Conservation (phyloP, 1,140 invertebrate genomes). For the Melanaphis sacchari region DNA sequence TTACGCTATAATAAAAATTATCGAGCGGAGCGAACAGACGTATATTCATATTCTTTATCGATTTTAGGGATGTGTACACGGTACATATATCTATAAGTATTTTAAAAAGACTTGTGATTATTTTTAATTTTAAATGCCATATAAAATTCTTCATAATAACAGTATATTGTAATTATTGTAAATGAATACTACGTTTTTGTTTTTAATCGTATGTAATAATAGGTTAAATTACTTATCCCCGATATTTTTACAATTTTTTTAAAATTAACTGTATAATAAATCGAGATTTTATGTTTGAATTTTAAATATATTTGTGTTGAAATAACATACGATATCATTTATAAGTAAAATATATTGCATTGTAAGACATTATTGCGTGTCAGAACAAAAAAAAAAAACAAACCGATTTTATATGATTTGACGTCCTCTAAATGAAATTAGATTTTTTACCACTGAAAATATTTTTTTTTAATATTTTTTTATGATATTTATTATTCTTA, state of each 20-base stretch:
- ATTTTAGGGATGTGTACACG: too few species aligned
- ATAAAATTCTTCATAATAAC: not conserved
- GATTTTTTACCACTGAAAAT: not conserved
- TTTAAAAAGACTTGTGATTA: not conserved
- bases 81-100: too few species aligned
- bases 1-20: not conserved
- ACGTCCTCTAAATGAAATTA: not conserved
- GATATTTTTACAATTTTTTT: not conserved
- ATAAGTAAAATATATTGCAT: not conserved
- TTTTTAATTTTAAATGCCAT: not conserved
- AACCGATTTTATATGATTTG: not conserved
- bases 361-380: not conserved
- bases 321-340: not conserved
- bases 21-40: not conserved
- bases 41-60: not conserved
- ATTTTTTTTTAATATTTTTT: constrained; percentile 7
- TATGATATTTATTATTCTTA: not conserved
- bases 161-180: not conserved
- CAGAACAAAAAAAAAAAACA: not conserved
- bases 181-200: not conserved
- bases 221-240: not conserved
- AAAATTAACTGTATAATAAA: not conserved
- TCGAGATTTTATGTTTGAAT: not conserved
- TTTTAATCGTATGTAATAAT: not conserved
- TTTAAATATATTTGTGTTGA: not conserved